phyloP scores from a whole-genome alignment of 2,888 invertebrate genomes.

The Rhimphoctona megacephalus region DNA sequence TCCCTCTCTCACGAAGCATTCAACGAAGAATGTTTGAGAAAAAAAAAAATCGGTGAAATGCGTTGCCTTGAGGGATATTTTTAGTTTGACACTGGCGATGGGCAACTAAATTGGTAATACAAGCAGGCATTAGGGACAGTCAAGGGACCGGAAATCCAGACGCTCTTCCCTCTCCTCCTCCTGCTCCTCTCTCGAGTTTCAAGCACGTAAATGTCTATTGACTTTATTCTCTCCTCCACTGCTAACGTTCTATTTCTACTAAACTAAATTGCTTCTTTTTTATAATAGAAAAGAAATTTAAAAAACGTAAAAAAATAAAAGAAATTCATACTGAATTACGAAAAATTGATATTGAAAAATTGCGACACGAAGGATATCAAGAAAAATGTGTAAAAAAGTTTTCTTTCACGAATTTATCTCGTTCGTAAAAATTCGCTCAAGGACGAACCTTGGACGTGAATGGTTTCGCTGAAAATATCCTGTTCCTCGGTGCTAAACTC shows the following conservation, averaged over 20 bases:
- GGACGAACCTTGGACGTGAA: slow-evolving; percentile 54
- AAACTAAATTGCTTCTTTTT: background rate
- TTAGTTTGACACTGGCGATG: slow-evolving; percentile 64
- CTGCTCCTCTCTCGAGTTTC: slow-evolving; percentile 5
- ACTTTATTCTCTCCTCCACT: background rate
- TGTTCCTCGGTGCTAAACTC: slow-evolving; percentile 54
- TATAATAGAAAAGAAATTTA: background rate
- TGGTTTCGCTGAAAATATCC: slow-evolving; percentile 43
- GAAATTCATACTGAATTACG: too few relatives aligned
- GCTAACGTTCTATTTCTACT: background rate
- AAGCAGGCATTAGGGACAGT: slow-evolving; percentile 58
- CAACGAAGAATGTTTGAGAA: slow-evolving; percentile 47
- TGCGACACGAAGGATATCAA: background rate
- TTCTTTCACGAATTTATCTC: background rate
- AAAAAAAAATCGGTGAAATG: slow-evolving; percentile 58
- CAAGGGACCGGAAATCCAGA: slow-evolving; percentile 62
- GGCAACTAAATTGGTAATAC: slow-evolving; percentile 65
- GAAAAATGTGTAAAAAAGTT: background rate
- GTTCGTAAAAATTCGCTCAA: background rate
- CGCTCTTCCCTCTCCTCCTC: slow-evolving; percentile 23
- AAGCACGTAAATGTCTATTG: slow-evolving; percentile 32
- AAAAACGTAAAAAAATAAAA: background rate
- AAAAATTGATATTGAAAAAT: background rate
- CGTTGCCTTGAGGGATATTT: slow-evolving; percentile 65
- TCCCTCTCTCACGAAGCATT: slow-evolving; percentile 31